Percentiles rank a stretch among this genome's conserved stretches.
phyloP scores from a whole-genome alignment of 2,888 invertebrate species.

The Morinoia aosen region DNA sequence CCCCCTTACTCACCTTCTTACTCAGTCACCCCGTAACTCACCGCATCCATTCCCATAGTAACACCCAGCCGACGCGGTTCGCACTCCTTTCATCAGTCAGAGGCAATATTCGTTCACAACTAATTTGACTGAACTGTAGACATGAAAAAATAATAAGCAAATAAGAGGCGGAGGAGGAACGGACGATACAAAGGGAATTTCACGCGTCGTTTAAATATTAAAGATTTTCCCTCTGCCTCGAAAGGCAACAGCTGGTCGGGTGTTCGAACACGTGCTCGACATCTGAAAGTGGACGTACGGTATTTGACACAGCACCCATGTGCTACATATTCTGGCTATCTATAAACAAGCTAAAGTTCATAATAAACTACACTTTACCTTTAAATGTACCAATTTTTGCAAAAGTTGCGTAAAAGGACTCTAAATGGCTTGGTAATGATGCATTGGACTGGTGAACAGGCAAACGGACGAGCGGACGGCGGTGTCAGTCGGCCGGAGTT shows the following conservation, averaged over 20 bases:
- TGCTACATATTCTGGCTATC: background rate
- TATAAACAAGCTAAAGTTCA: background rate
- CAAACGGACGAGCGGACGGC: background rate
- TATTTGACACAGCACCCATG: background rate
- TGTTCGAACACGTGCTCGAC: background rate
- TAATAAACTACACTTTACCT: background rate
- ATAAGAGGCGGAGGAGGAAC: background rate
- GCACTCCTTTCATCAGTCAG: background rate
- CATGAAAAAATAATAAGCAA: conserved; percentile 37
- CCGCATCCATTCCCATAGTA: background rate
- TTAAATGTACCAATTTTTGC: background rate
- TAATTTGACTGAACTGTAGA: conserved; percentile 5
- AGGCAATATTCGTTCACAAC: conserved; percentile 34
- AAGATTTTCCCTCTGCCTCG: conserved; percentile 49
- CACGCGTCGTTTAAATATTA: conserved; percentile 50
- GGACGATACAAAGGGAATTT: conserved; percentile 41
- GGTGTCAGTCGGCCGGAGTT: background rate
- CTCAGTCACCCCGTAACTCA: background rate
- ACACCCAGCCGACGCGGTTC: background rate
- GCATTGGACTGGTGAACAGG: background rate
- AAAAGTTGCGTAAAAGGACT: background rate
- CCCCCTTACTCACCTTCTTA: no score
- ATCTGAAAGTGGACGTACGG: background rate
- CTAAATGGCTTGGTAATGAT: background rate
- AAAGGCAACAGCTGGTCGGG: conserved; percentile 36